Percentiles rank a stretch among this genome's conserved stretches.
Evolutionary conservation across 53 echinoderm and acorn worm species (phyloP).

Genomic region (Antedon mediterranea): DNA sequence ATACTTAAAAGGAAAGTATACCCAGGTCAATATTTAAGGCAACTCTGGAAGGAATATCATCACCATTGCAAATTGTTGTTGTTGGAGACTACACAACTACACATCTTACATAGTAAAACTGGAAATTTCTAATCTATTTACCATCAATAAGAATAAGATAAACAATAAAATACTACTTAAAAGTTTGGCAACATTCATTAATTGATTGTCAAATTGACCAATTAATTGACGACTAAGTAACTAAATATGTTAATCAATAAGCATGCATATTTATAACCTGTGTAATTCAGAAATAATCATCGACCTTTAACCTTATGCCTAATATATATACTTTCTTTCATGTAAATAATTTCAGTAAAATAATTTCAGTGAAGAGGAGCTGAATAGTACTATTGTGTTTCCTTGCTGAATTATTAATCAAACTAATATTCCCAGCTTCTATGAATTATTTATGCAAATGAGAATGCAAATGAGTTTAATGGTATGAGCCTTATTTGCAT

Average conservation of each 20-base stretch:
- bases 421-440: neutral
- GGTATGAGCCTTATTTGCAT: neutral
- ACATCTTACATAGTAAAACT: neutral
- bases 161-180: slow-evolving; percentile 1
- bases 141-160: neutral
- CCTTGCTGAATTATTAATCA: neutral
- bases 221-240: neutral
- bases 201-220: neutral
- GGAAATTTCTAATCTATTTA: neutral
- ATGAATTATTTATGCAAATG: neutral
- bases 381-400: neutral
- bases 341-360: neutral
- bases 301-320: neutral
- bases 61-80: neutral
- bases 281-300: neutral
- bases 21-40: no score
- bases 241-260: neutral
- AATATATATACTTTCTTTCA: neutral
- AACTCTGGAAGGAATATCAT: neutral
- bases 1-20: no score
- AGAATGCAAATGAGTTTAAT: neutral
- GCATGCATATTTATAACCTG: neutral
- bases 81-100: neutral
- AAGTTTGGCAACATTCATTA: neutral
- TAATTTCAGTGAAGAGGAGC: neutral